Conservation (phyloP, 2,888 invertebrate species). For the Sminthurides aquaticus region DNA sequence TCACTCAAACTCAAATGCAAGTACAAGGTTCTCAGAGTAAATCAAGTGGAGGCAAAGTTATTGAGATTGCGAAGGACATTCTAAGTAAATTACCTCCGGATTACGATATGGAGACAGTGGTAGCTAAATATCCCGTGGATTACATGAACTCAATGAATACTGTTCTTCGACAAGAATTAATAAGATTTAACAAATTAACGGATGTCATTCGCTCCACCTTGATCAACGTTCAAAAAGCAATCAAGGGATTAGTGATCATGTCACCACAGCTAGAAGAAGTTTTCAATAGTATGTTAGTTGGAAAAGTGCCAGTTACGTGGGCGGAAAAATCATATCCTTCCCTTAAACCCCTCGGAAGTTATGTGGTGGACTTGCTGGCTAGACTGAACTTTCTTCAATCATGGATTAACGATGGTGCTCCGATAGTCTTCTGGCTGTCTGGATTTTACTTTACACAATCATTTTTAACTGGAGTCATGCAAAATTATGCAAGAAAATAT, state of each 20-base stretch:
- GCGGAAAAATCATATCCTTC: conserved; percentile 81
- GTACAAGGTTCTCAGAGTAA: conserved; percentile 47
- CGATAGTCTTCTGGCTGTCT: conserved; percentile 78
- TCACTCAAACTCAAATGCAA: conserved; percentile 57
- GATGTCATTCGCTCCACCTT: conserved; percentile 65
- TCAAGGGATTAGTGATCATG: conserved; percentile 77
- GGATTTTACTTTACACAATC: conserved; percentile 95
- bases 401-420: conserved; percentile 77
- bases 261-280: conserved; percentile 78
- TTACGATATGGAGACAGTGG: conserved; percentile 59
- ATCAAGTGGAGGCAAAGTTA: conserved; percentile 45
- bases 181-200: conserved; percentile 66
- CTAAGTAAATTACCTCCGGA: conserved; percentile 56
- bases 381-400: conserved; percentile 57
- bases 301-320: conserved; percentile 71
- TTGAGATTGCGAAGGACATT: conserved; percentile 12
- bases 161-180: conserved; percentile 80
- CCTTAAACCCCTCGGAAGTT: conserved; percentile 82
- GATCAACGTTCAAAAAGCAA: conserved; percentile 70
- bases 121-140: conserved; percentile 64
- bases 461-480: conserved; percentile 83
- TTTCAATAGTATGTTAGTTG: conserved; percentile 70
- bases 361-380: conserved; percentile 71
- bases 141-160: conserved; percentile 90
- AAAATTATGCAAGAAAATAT: conserved; percentile 86